These are phyloP conservation scores for Equus przewalskii DNA, from an alignment of 2,113 vertebrate species.

Conservation along the genomic window DNA sequence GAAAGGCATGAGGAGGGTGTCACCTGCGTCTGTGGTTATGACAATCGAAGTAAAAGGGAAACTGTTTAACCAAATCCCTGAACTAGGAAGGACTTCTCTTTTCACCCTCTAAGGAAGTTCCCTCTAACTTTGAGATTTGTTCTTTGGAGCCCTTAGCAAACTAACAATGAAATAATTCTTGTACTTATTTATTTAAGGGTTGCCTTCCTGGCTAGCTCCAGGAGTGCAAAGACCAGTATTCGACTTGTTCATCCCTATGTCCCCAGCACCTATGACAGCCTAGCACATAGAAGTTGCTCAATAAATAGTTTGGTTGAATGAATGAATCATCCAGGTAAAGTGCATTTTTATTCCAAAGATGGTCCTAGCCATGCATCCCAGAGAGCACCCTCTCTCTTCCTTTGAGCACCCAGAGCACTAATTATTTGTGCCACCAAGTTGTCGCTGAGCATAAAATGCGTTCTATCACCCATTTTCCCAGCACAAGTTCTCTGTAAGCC, in stretches of 20 bases:
- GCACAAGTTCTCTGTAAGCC: neutral
- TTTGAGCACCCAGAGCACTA: neutral
- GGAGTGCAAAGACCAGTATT: neutral
- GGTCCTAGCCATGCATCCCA: accelerated
- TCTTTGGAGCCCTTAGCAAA: neutral
- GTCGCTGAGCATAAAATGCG: neutral
- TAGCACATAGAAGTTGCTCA: neutral
- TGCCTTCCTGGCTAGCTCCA: neutral
- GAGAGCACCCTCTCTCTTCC: neutral
- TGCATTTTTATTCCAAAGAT: neutral
- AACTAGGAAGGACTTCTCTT: neutral
- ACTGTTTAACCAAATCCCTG: neutral
- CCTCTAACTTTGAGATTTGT: neutral
- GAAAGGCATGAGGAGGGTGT: neutral
- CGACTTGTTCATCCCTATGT: neutral
- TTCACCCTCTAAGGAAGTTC: neutral
- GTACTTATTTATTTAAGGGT: neutral
- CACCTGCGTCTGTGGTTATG: neutral
- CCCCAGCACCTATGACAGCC: neutral
- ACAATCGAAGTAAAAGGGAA: neutral
- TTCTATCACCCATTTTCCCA: no score
- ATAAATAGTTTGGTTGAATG: neutral
- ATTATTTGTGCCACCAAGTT: neutral
- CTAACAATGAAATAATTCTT: neutral
- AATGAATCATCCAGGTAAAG: neutral